These are phyloP conservation scores for Campoletis raptor DNA, from an alignment of 2,888 invertebrate genomes.

Conservation along the genomic window DNA sequence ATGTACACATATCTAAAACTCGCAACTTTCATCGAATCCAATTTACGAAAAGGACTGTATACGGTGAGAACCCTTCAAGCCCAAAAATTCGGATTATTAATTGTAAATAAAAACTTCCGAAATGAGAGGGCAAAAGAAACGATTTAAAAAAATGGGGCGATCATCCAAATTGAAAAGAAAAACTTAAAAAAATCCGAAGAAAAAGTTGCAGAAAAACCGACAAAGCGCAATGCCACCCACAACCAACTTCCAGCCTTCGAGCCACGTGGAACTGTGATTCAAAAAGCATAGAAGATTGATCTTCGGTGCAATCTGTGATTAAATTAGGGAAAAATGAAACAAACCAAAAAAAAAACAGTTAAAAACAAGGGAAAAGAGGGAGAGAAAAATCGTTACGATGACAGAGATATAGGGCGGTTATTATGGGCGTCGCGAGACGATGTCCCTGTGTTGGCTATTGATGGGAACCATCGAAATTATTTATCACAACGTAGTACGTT, in stretches of 20 bases:
- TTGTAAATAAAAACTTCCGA: conserved; percentile 60
- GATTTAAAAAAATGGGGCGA: conserved; percentile 17
- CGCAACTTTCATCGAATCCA: conserved; percentile 13
- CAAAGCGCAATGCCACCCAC: conserved; percentile 66
- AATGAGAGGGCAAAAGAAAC: conserved; percentile 21
- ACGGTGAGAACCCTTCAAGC: background rate
- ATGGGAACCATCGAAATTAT: conserved; percentile 66
- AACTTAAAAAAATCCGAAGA: conserved; percentile 13
- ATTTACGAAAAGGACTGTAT: background rate
- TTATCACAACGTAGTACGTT: conserved; percentile 62
- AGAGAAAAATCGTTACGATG: conserved; percentile 50
- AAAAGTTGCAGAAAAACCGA: conserved; percentile 47
- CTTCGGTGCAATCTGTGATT: conserved; percentile 81
- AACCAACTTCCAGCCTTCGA: conserved; percentile 71
- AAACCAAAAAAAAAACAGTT: conserved; percentile 44
- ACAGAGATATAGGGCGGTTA: conserved; percentile 66
- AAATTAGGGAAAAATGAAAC: conserved; percentile 64
- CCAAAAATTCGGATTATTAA: conserved; percentile 34
- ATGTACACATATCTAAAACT: conserved; percentile 10
- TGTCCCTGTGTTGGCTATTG: conserved; percentile 63
- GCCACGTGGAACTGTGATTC: conserved; percentile 80
- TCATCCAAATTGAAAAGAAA: conserved; percentile 32
- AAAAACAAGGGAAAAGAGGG: conserved; percentile 31
- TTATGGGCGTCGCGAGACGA: conserved; percentile 64
- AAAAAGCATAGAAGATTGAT: conserved; percentile 72